Evolutionary conservation across 2,113 vertebrate genomes (phyloP).

Genomic region (Colinus virginianus): DNA sequence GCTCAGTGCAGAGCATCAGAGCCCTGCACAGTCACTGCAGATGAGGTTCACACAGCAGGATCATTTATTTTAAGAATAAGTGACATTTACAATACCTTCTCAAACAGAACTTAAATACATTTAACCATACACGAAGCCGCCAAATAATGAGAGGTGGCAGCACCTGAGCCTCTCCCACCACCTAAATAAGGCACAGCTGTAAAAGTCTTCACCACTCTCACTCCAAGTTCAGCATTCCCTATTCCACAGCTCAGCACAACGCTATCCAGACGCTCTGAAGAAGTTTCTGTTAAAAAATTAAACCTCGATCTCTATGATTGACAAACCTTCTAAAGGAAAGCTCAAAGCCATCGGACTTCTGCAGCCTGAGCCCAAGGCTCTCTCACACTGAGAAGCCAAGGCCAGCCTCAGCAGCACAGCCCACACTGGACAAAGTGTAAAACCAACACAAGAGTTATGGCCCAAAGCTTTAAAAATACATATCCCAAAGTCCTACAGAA

Average conservation of each 20-base stretch:
- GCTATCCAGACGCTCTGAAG: neutral
- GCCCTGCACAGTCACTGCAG: neutral
- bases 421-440: neutral
- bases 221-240: neutral
- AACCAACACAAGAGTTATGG: slow-evolving; percentile 4
- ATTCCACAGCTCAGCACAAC: neutral
- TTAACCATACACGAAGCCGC: neutral
- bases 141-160: neutral
- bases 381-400: neutral
- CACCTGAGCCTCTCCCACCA: neutral
- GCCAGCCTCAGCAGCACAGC: neutral
- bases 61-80: slow-evolving; percentile 74
- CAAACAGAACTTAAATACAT: slow-evolving; percentile 17
- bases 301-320: neutral
- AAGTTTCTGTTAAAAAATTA: neutral
- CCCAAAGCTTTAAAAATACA: neutral
- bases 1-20: neutral
- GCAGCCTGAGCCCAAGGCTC: neutral
- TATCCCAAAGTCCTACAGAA: neutral
- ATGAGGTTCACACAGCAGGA: slow-evolving; percentile 33
- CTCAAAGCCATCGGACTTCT: neutral
- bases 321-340: neutral
- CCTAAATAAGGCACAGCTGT: neutral
- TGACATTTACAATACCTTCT: slow-evolving; percentile 13
- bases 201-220: neutral